phyloP scores from a whole-genome alignment of 1,140 invertebrate genomes.

The Camponotus vicinus region DNA sequence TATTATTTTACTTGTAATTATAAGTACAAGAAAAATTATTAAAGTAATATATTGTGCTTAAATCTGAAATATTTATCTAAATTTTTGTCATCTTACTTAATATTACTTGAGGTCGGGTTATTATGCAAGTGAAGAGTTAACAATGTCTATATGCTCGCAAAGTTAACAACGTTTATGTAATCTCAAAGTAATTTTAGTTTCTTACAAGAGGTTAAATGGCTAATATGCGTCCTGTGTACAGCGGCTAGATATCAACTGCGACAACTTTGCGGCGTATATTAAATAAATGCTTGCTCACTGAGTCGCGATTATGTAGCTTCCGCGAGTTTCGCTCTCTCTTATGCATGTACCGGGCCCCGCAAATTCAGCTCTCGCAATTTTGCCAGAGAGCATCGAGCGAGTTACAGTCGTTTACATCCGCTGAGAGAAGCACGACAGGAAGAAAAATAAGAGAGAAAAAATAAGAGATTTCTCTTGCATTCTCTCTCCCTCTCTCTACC shows the following conservation, averaged over 20 bases:
- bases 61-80: background rate
- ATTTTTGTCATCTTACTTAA: background rate
- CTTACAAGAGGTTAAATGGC: constrained; percentile 42
- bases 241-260: constrained; percentile 37
- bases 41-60: background rate
- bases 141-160: background rate
- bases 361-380: constrained; percentile 61
- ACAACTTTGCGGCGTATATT: constrained; percentile 50
- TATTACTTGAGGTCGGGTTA: background rate
- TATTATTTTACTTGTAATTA: constrained; percentile 9
- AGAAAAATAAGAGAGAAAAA: constrained; percentile 20
- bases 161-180: constrained; percentile 22
- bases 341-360: constrained; percentile 30
- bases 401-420: constrained; percentile 44
- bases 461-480: constrained; percentile 9
- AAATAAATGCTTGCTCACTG: constrained; percentile 56
- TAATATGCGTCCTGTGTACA: constrained; percentile 35
- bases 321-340: constrained; percentile 55
- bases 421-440: constrained; percentile 9
- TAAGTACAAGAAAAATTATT: background rate
- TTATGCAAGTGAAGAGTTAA: constrained; percentile 11
- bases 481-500: background rate
- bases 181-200: constrained; percentile 45
- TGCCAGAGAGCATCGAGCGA: constrained; percentile 43
- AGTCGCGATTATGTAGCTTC: constrained; percentile 50